These are phyloP conservation scores for Drosophila mercatorum DNA, from an alignment of 2,888 invertebrate genomes.

Conservation along the genomic window DNA sequence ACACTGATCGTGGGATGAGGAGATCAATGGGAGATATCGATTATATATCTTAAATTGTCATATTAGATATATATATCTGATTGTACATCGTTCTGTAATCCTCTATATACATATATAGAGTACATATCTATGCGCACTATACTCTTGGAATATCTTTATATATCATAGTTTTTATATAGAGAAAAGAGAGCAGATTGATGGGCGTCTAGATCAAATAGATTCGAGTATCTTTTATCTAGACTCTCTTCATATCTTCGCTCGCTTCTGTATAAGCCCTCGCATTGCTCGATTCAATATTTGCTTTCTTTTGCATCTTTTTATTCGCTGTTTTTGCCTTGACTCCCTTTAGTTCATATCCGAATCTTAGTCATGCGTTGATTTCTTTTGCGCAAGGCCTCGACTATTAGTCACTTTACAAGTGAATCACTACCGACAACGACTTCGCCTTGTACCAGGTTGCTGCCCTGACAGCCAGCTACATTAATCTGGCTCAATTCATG, in stretches of 20 bases:
- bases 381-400: conserved; percentile 13
- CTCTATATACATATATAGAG: background rate
- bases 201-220: too few species aligned
- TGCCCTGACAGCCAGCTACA: conserved; percentile 39
- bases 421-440: conserved; percentile 55
- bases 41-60: background rate
- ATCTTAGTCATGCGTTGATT: conserved; percentile 42
- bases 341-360: background rate
- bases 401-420: conserved; percentile 43
- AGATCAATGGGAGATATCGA: background rate
- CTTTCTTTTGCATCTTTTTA: background rate
- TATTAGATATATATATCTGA: too few species aligned
- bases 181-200: too few species aligned
- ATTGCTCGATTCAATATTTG: background rate
- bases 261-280: background rate
- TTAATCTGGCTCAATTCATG: conserved; percentile 31
- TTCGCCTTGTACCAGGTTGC: conserved; percentile 50
- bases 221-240: background rate
- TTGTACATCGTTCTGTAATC: background rate
- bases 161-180: too few species aligned
- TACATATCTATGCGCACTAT: too few species aligned
- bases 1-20: background rate
- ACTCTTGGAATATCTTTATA: too few species aligned
- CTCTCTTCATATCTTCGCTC: background rate
- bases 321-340: conserved; percentile 1